Conservation (phyloP, 2,888 invertebrate species). For the Xanthia icteritia region DNA sequence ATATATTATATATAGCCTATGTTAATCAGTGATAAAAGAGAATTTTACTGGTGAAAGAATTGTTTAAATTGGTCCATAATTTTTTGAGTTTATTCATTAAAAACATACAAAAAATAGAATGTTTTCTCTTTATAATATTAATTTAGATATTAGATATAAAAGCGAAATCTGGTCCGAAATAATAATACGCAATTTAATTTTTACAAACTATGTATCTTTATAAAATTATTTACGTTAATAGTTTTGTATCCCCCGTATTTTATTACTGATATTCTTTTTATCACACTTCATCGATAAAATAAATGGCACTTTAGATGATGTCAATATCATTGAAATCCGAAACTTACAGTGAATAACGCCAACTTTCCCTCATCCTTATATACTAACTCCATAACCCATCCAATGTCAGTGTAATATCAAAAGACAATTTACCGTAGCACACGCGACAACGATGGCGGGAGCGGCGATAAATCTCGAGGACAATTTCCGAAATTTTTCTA, state of each 20-base stretch:
- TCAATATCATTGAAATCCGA: conserved; percentile 47
- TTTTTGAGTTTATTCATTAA: too few relatives aligned
- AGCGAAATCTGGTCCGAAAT: background rate
- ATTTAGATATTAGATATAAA: too few relatives aligned
- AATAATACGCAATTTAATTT: background rate
- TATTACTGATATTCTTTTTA: conserved; percentile 17
- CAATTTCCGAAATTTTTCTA: conserved; percentile 90
- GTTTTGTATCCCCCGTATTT: conserved; percentile 6
- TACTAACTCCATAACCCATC: conserved; percentile 69
- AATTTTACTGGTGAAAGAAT: too few relatives aligned
- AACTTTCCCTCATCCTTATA: conserved; percentile 42
- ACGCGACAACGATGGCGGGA: conserved; percentile 68
- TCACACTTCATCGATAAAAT: conserved; percentile 26
- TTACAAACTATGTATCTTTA: background rate
- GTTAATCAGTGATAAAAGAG: too few relatives aligned
- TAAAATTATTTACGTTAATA: background rate
- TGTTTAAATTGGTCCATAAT: too few relatives aligned
- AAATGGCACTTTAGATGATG: conserved; percentile 21
- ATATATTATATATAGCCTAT: too few relatives aligned
- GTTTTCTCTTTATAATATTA: too few relatives aligned
- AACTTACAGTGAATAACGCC: conserved; percentile 47
- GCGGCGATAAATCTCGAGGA: conserved; percentile 82
- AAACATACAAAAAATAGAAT: too few relatives aligned
- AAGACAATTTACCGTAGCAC: conserved; percentile 83
- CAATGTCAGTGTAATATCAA: conserved; percentile 75